Evolutionary conservation across 2,113 vertebrate species (phyloP).

Genomic region (Hyperopisus bebe): DNA sequence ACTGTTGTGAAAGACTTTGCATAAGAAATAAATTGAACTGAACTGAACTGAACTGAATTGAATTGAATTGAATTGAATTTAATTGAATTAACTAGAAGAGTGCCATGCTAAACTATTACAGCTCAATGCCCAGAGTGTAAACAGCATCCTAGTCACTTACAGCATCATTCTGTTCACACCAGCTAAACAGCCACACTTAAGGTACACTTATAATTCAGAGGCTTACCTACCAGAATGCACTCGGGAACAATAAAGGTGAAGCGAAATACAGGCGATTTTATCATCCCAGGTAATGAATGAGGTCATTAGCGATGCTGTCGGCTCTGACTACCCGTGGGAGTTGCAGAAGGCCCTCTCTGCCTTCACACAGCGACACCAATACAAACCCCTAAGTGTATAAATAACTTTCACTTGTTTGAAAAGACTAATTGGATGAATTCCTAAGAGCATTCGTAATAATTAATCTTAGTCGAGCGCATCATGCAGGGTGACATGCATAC

Average conservation of each 20-base stretch:
- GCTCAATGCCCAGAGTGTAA: background rate
- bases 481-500: background rate
- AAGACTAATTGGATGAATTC: conserved; percentile 8
- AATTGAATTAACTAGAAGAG: background rate
- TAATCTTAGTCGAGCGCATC: background rate
- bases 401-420: background rate
- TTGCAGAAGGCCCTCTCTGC: background rate
- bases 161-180: background rate
- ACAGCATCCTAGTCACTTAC: background rate
- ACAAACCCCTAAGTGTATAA: background rate
- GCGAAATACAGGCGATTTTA: background rate
- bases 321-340: background rate
- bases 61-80: background rate
- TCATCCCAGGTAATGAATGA: conserved; percentile 14
- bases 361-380: background rate
- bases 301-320: background rate
- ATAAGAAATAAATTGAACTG: background rate
- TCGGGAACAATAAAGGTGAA: background rate
- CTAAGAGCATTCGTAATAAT: conserved; percentile 1
- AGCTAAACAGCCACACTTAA: background rate
- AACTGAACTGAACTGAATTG: background rate
- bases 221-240: background rate
- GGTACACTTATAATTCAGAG: background rate
- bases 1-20: background rate
- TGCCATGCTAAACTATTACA: background rate